These are phyloP conservation scores for Catocala fraxini DNA, from an alignment of 2,888 invertebrate species.

Conservation along the genomic window DNA sequence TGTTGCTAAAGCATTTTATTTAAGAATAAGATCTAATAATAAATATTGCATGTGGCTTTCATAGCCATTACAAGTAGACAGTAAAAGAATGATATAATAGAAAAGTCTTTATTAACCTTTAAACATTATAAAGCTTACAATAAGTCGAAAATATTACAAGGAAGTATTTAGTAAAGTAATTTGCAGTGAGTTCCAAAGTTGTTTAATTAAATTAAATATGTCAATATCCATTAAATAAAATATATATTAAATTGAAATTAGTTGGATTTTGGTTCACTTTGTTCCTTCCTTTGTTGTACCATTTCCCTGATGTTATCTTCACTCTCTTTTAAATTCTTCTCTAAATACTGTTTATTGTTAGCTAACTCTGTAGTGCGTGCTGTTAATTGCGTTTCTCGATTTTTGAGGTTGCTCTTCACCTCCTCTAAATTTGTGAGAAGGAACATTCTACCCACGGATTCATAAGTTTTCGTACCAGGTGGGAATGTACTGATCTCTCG, in stretches of 20 bases:
- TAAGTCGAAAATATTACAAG: constrained; percentile 6
- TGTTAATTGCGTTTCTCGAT: constrained; percentile 85
- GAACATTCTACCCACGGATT: constrained; percentile 95
- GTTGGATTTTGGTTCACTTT: constrained; percentile 63
- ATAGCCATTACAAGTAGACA: no score
- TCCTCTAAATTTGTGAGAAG: constrained; percentile 90
- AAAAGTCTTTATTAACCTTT: constrained; percentile 14
- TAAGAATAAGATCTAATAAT: no score
- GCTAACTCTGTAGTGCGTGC: constrained; percentile 92
- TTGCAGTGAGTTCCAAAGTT: background rate
- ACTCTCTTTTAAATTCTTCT: constrained; percentile 93
- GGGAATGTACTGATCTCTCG: constrained; percentile 89
- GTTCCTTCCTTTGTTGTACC: constrained; percentile 90
- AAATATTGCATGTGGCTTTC: no score
- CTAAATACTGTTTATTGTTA: constrained; percentile 93
- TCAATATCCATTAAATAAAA: constrained; percentile 8
- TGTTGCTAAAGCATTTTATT: no score
- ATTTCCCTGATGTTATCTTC: constrained; percentile 95
- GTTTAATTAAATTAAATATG: no score
- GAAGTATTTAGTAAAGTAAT: constrained; percentile 10
- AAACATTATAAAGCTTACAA: constrained; percentile 24
- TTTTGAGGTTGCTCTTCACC: constrained; percentile 89
- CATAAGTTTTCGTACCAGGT: constrained; percentile 90
- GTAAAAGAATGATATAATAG: background rate
- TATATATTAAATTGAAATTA: constrained; percentile 26